A percentile compares a stretch with the other conserved stretches of the same genome.
These are phyloP conservation scores for Spilarctia lutea DNA, from an alignment of 2,888 invertebrate genomes.

Conservation along the genomic window DNA sequence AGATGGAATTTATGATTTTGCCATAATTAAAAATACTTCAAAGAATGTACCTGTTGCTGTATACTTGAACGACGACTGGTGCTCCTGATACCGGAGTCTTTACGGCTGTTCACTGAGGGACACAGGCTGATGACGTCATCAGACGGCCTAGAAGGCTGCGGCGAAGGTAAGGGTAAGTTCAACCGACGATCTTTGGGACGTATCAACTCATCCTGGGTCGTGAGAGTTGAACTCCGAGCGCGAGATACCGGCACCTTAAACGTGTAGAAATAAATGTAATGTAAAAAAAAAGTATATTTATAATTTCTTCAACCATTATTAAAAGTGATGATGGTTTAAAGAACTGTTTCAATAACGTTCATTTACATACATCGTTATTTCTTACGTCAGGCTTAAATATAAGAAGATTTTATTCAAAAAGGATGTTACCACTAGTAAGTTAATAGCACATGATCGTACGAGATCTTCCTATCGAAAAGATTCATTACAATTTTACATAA, in stretches of 20 bases:
- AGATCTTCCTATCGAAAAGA: slow-evolving; percentile 4
- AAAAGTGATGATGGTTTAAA: too few relatives aligned
- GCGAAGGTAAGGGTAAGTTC: slow-evolving; percentile 78
- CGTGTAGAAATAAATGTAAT: not conserved
- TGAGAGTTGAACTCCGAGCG: slow-evolving; percentile 81
- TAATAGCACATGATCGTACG: not conserved
- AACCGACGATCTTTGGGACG: slow-evolving; percentile 75
- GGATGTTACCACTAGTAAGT: slow-evolving; percentile 5
- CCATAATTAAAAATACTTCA: slow-evolving; percentile 37
- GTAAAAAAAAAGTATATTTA: too few relatives aligned
- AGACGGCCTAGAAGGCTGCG: slow-evolving; percentile 61
- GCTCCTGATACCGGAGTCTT: slow-evolving; percentile 95
- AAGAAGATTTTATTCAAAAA: slow-evolving; percentile 1
- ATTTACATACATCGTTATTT: not conserved
- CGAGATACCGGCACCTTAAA: slow-evolving; percentile 79
- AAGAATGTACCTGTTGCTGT: slow-evolving; percentile 90
- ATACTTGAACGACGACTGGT: slow-evolving; percentile 95
- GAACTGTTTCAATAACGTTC: too few relatives aligned
- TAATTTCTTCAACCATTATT: not conserved
- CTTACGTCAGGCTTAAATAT: not conserved
- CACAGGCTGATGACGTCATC: slow-evolving; percentile 91
- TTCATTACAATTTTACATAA: not conserved
- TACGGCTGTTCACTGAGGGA: slow-evolving; percentile 93
- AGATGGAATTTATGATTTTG: slow-evolving; percentile 34
- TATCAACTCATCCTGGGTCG: slow-evolving; percentile 74